Evolutionary conservation across 2,797 vertebrate species (phyloP).

Genomic region (Pelodytes ibericus): DNA sequence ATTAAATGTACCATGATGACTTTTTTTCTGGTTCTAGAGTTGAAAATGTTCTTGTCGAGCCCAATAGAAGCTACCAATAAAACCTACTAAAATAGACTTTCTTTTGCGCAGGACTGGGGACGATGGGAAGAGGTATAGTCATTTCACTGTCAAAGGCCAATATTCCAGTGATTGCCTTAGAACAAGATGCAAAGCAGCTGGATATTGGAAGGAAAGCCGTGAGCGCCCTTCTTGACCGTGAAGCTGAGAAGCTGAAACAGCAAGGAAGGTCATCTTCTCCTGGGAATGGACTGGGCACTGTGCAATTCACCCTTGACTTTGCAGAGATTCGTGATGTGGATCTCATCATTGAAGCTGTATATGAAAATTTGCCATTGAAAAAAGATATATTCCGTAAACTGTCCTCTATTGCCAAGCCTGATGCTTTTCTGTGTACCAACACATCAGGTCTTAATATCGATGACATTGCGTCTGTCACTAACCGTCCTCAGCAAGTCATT

Average conservation of each 20-base stretch:
- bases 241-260: slow-evolving; percentile 71
- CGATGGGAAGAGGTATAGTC: slow-evolving; percentile 89
- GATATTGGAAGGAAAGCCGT: slow-evolving; percentile 74
- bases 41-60: no score
- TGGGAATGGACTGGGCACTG: slow-evolving; percentile 55
- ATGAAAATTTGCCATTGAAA: slow-evolving; percentile 88
- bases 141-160: slow-evolving; percentile 79
- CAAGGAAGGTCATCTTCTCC: slow-evolving; percentile 51
- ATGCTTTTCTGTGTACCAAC: slow-evolving; percentile 83
- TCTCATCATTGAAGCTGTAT: slow-evolving; percentile 91
- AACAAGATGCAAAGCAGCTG: slow-evolving; percentile 79
- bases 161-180: slow-evolving; percentile 85
- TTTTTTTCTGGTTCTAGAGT: no score
- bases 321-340: slow-evolving; percentile 73
- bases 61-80: no score
- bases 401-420: slow-evolving; percentile 77
- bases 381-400: slow-evolving; percentile 82
- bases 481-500: slow-evolving; percentile 79
- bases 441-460: slow-evolving; percentile 86
- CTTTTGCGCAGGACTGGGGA: slow-evolving; percentile 84
- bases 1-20: no score
- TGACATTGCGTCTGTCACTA: slow-evolving; percentile 79
- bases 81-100: not conserved
- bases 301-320: slow-evolving; percentile 76
- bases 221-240: slow-evolving; percentile 74